phyloP scores from a whole-genome alignment of 2,797 vertebrate species.

The Manis pentadactyla region DNA sequence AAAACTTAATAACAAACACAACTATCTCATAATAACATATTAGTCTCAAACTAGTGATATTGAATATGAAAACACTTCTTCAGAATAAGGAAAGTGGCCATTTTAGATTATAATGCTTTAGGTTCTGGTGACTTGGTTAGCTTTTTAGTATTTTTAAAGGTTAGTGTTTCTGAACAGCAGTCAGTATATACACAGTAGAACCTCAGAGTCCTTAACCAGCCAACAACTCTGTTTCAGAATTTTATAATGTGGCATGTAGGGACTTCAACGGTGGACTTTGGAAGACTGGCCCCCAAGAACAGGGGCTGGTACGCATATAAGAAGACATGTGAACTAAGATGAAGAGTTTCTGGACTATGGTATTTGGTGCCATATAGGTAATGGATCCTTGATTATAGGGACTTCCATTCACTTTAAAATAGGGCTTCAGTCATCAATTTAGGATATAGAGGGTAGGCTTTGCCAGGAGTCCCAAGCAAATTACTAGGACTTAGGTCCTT shows the following conservation, averaged over 20 bases:
- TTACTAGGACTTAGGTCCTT: background rate
- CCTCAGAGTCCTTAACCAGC: background rate
- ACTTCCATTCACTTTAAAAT: background rate
- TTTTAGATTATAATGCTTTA: background rate
- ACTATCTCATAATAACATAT: background rate
- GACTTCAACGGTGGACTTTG: background rate
- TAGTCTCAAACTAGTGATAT: background rate
- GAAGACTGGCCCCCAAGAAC: background rate
- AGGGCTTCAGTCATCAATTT: background rate
- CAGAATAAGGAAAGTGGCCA: background rate
- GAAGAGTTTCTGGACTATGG: background rate
- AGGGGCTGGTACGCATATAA: background rate
- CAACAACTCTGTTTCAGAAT: background rate
- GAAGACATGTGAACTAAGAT: background rate
- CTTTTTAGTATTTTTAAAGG: background rate
- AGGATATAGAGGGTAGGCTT: background rate
- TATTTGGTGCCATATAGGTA: background rate
- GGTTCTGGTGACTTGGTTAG: background rate
- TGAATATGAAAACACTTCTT: conserved; percentile 6
- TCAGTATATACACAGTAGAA: background rate
- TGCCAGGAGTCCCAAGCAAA: background rate
- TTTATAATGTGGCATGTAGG: background rate
- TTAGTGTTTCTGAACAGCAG: background rate
- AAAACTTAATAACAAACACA: background rate
- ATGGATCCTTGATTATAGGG: background rate